A percentile compares a stretch with the other conserved stretches of the same genome.
Conservation (phyloP, 2,888 invertebrate species). For the Melanchra persicariae region DNA sequence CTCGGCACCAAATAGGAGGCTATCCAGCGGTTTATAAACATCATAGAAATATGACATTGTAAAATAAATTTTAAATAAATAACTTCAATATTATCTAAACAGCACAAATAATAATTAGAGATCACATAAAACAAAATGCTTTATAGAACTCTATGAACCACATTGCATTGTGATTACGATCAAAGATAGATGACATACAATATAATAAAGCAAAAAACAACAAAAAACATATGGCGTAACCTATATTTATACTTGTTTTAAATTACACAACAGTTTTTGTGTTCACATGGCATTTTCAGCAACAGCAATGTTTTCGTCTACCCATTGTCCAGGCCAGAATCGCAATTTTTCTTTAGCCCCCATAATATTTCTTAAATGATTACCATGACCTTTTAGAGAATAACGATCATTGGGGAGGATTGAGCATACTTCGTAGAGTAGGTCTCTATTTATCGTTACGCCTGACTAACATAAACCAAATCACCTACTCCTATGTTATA, state of each 20-base stretch:
- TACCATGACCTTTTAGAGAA: background rate
- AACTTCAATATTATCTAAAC: no score
- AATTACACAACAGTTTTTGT: background rate
- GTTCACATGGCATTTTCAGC: background rate
- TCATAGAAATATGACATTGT: no score
- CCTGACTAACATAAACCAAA: slow-evolving; percentile 1
- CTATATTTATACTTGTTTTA: no score
- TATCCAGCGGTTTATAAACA: background rate
- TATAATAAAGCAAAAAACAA: no score
- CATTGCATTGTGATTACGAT: no score
- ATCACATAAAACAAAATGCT: no score
- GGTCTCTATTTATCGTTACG: background rate
- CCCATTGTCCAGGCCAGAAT: background rate
- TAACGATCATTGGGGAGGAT: background rate
- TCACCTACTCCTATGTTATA: background rate
- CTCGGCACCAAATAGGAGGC: background rate
- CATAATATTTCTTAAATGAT: background rate
- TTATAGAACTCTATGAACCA: no score
- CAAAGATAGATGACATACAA: no score
- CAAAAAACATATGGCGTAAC: no score
- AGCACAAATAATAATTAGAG: no score
- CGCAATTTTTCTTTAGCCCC: background rate
- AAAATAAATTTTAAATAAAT: no score
- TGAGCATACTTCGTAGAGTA: background rate
- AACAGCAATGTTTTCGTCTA: slow-evolving; percentile 2